phyloP scores from a whole-genome alignment of 2,888 invertebrate genomes.

The Notocelia uddmanniana region DNA sequence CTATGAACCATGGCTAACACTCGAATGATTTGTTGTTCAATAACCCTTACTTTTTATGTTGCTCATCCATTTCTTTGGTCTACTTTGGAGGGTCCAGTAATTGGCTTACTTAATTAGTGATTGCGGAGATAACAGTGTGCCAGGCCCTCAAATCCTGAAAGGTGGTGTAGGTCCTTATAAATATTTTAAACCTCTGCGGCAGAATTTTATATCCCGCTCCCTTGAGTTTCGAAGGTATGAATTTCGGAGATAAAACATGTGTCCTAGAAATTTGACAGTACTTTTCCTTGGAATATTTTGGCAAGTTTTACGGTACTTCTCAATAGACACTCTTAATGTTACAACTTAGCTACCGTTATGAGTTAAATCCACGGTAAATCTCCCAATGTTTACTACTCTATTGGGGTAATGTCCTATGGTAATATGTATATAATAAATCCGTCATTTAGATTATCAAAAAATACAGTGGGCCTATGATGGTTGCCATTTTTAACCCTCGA shows the following conservation, averaged over 20 bases:
- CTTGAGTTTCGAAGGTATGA: constrained; percentile 17
- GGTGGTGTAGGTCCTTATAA: neutral
- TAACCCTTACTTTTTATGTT: constrained; percentile 11
- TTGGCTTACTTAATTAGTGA: constrained; percentile 21
- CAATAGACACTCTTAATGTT: neutral
- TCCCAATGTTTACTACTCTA: too few species aligned
- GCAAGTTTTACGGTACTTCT: neutral
- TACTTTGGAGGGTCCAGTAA: constrained; percentile 9
- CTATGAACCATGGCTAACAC: neutral
- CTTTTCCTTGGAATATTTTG: neutral
- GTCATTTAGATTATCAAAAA: too few species aligned
- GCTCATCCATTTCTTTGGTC: constrained; percentile 6
- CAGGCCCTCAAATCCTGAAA: neutral
- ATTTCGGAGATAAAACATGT: constrained; percentile 12
- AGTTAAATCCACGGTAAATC: too few species aligned
- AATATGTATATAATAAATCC: too few species aligned
- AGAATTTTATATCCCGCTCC: constrained; percentile 12
- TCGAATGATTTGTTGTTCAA: neutral
- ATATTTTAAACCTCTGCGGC: constrained; percentile 8
- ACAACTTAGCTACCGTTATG: too few species aligned
- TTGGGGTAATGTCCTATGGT: too few species aligned
- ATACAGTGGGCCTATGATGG: too few species aligned
- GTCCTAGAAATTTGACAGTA: too few species aligned
- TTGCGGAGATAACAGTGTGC: constrained; percentile 6
- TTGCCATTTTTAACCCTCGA: too few species aligned